phyloP scores from a whole-genome alignment of 1,140 invertebrate genomes.

The Sinonovacula constricta region DNA sequence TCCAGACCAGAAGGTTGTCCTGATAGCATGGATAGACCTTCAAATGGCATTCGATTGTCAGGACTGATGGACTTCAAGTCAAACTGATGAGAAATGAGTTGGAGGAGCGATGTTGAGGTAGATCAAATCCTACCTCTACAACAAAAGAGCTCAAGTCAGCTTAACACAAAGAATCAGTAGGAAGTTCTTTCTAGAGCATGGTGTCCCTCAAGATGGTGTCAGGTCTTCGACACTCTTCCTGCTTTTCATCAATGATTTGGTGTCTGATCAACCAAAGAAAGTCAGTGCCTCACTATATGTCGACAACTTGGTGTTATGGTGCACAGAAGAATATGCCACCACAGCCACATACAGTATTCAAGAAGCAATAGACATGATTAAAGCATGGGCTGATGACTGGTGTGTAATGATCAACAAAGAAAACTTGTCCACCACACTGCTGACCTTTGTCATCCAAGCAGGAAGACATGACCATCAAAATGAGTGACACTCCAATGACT shows the following conservation, averaged over 20 bases:
- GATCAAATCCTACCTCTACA: slow-evolving; percentile 7
- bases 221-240: slow-evolving; percentile 1
- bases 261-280: neutral
- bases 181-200: slow-evolving; percentile 6
- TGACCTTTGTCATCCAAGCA: slow-evolving; percentile 51
- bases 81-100: neutral
- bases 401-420: slow-evolving; percentile 41
- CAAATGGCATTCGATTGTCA: neutral
- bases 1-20: slow-evolving; percentile 10
- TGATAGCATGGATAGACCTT: neutral
- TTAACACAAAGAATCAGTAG: slow-evolving; percentile 5
- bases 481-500: slow-evolving; percentile 22
- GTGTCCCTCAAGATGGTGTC: slow-evolving; percentile 41
- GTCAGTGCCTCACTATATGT: slow-evolving; percentile 1
- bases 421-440: slow-evolving; percentile 40
- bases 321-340: slow-evolving; percentile 28
- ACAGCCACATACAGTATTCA: slow-evolving; percentile 40
- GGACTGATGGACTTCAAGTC: neutral
- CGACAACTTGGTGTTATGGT: slow-evolving; percentile 18
- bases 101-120: neutral
- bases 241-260: slow-evolving; percentile 17
- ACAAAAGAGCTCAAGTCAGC: slow-evolving; percentile 21
- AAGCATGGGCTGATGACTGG: slow-evolving; percentile 43
- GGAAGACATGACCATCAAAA: slow-evolving; percentile 17
- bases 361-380: slow-evolving; percentile 8